Conservation (phyloP, 2,113 vertebrate genomes). For the Alosa alosa region DNA sequence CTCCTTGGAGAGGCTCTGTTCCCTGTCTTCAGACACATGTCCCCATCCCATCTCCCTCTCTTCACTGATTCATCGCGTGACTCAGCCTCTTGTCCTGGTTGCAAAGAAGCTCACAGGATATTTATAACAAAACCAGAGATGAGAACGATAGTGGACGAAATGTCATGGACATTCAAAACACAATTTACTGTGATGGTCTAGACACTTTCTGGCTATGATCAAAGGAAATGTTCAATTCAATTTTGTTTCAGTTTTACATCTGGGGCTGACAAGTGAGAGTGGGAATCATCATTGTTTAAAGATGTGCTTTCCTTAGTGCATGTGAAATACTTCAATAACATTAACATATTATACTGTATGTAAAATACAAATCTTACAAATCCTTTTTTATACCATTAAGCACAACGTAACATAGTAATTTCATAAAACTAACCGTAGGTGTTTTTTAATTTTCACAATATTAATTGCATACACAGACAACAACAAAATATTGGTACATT, state of each 20-base stretch:
- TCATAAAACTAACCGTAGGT: too few relatives aligned
- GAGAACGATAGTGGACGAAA: neutral
- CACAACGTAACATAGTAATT: too few relatives aligned
- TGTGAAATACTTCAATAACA: neutral
- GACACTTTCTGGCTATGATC: neutral
- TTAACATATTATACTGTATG: neutral
- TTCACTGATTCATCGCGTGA: neutral
- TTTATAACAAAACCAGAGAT: neutral
- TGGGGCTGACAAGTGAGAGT: neutral
- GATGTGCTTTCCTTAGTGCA: neutral
- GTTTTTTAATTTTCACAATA: neutral
- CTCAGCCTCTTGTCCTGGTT: neutral
- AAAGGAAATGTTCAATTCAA: neutral
- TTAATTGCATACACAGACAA: neutral
- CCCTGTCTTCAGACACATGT: neutral
- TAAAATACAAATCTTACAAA: too few relatives aligned
- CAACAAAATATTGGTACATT: neutral
- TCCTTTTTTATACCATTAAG: too few relatives aligned
- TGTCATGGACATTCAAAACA: neutral
- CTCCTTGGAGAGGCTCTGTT: neutral
- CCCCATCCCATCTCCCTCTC: neutral
- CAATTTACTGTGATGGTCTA: neutral
- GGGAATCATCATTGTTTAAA: neutral
- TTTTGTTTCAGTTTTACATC: neutral
- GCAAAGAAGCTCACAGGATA: neutral